Percentiles rank a stretch among this genome's conserved stretches.
phyloP scores from a whole-genome alignment of 2,888 invertebrate species.

The Cordilura impudica region DNA sequence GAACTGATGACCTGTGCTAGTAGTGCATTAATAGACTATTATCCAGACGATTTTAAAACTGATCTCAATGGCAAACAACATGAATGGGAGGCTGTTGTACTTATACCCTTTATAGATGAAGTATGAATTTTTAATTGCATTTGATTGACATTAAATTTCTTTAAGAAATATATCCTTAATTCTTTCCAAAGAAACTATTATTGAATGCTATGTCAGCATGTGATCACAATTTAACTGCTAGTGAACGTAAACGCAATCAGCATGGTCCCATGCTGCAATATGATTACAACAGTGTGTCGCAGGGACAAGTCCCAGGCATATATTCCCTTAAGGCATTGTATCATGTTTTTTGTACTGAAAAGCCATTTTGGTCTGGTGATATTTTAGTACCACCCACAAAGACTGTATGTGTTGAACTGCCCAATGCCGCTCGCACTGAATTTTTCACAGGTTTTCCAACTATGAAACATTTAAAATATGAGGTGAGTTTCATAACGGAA shows the following conservation, averaged over 20 bases:
- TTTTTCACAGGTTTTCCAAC: conserved; percentile 95
- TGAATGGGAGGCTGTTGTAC: conserved; percentile 97
- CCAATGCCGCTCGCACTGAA: conserved; percentile 67
- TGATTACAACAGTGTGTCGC: conserved; percentile 81
- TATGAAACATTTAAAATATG: conserved; percentile 89
- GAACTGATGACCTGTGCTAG: conserved; percentile 86
- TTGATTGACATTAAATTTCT: background rate
- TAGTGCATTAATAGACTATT: conserved; percentile 92
- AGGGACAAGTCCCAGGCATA: conserved; percentile 80
- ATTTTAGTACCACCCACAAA: conserved; percentile 64
- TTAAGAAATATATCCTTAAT: background rate
- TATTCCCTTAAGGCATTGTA: conserved; percentile 82
- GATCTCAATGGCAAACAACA: conserved; percentile 97
- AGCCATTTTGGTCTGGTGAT: conserved; percentile 69
- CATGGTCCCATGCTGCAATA: conserved; percentile 94
- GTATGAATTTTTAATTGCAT: conserved; percentile 72
- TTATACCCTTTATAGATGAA: conserved; percentile 96
- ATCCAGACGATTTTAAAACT: conserved; percentile 92
- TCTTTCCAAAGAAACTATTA: conserved; percentile 80
- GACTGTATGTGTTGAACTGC: conserved; percentile 69
- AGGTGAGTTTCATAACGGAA: conserved; percentile 79
- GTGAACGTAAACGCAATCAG: conserved; percentile 86
- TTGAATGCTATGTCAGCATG: conserved; percentile 87
- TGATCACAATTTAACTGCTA: conserved; percentile 82
- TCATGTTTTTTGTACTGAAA: conserved; percentile 71